These are phyloP conservation scores for Hoplodrina ambigua DNA, from an alignment of 2,888 invertebrate species.

Conservation along the genomic window DNA sequence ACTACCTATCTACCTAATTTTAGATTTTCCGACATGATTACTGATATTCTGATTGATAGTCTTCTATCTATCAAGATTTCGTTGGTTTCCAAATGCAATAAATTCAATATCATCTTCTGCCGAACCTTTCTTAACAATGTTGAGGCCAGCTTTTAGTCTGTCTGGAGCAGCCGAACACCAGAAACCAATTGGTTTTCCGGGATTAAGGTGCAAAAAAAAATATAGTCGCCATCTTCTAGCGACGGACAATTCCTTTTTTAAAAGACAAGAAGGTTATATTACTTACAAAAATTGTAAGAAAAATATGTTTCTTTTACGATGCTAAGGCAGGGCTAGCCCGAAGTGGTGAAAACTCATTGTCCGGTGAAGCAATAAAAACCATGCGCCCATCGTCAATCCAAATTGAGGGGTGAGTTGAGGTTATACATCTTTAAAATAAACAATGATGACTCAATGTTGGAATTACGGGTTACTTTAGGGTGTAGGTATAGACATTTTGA, in stretches of 20 bases:
- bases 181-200: too few relatives aligned
- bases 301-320: conserved; percentile 43
- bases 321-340: conserved; percentile 6
- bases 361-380: conserved; percentile 49
- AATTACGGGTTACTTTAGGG: not conserved
- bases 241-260: not conserved
- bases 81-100: too few relatives aligned
- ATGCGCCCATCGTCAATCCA: conserved; percentile 35
- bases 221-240: too few relatives aligned
- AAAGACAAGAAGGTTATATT: conserved; percentile 9
- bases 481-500: not conserved
- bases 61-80: too few relatives aligned
- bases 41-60: not conserved
- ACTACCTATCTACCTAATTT: too few relatives aligned
- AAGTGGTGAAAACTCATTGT: conserved; percentile 50
- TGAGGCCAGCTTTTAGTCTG: too few relatives aligned
- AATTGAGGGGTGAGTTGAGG: conserved; percentile 42
- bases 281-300: conserved; percentile 13
- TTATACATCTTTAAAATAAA: conserved; percentile 47
- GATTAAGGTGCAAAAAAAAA: too few relatives aligned
- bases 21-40: not conserved
- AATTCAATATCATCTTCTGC: too few relatives aligned
- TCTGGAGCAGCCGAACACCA: too few relatives aligned
- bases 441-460: conserved; percentile 22
- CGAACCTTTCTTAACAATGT: too few relatives aligned